Percentiles rank a stretch among this genome's conserved stretches.
phyloP scores from a whole-genome alignment of 1,140 invertebrate genomes.

The Capitella teleta region DNA sequence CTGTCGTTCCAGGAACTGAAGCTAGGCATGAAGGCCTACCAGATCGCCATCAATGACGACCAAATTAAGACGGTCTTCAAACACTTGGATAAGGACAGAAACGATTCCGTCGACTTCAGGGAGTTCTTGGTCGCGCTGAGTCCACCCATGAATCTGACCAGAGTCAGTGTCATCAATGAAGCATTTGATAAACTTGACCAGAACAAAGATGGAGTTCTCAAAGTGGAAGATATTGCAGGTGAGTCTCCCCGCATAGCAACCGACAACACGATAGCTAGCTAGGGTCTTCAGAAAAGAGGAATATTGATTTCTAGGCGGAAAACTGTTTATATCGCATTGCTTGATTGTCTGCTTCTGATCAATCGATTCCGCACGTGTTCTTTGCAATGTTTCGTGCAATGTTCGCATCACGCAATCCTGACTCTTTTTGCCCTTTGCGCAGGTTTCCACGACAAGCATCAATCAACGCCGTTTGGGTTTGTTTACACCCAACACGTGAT shows the following conservation, averaged over 20 bases:
- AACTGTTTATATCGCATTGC: too few species aligned
- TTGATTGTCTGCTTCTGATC: too few species aligned
- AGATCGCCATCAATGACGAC: constrained; percentile 17
- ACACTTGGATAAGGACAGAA: constrained; percentile 22
- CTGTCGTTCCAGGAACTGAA: constrained; percentile 22
- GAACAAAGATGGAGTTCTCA: constrained; percentile 72
- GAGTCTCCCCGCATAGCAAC: constrained; percentile 78
- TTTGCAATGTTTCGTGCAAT: too few species aligned
- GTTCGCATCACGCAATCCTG: too few species aligned
- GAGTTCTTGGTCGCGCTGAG: constrained; percentile 26
- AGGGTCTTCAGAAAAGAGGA: too few species aligned
- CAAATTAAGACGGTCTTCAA: constrained; percentile 23
- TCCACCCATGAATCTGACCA: constrained; percentile 68
- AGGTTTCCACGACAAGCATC: too few species aligned
- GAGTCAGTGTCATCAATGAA: constrained; percentile 62
- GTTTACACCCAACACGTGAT: too few species aligned
- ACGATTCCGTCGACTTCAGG: constrained; percentile 24
- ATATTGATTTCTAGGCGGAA: too few species aligned
- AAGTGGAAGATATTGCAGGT: constrained; percentile 66
- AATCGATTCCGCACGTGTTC: too few species aligned
- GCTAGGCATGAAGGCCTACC: constrained; percentile 19
- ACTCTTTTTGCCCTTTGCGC: too few species aligned
- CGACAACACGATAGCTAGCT: too few species aligned
- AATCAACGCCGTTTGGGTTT: too few species aligned
- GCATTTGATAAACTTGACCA: constrained; percentile 80